A percentile compares a stretch with the other conserved stretches of the same genome.
Evolutionary conservation across 2,888 invertebrate genomes (phyloP).

Genomic region (Penaeus monodon): DNA sequence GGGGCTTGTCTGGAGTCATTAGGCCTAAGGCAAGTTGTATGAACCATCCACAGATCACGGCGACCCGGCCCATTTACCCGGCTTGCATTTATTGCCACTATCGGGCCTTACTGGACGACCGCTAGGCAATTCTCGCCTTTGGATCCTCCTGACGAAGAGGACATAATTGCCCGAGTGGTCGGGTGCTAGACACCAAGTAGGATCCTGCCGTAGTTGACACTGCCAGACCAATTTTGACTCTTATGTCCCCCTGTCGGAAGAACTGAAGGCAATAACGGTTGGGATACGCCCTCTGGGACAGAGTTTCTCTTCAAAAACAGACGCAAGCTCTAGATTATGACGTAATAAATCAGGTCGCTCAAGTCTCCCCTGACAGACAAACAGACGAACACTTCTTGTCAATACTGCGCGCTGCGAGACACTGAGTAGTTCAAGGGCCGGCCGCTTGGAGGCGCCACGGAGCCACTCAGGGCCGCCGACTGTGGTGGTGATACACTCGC

Average conservation of each 20-base stretch:
- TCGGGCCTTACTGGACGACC: constrained; percentile 45
- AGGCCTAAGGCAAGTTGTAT: constrained; percentile 60
- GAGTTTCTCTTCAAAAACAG: constrained; percentile 65
- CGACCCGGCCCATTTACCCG: constrained; percentile 62
- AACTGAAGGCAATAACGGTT: constrained; percentile 56
- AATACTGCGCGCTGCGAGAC: constrained; percentile 61
- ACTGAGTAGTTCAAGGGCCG: constrained; percentile 56
- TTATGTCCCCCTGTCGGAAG: constrained; percentile 49
- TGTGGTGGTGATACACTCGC: background rate
- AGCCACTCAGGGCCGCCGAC: constrained; percentile 42
- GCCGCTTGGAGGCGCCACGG: constrained; percentile 57
- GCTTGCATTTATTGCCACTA: constrained; percentile 64
- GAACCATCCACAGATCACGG: constrained; percentile 63
- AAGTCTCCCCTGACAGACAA: constrained; percentile 64
- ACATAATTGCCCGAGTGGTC: constrained; percentile 55
- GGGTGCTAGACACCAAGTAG: constrained; percentile 61
- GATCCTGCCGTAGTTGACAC: constrained; percentile 60
- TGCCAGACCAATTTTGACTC: constrained; percentile 56
- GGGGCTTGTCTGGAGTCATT: constrained; percentile 56
- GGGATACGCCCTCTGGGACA: constrained; percentile 59
- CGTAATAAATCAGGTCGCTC: constrained; percentile 65
- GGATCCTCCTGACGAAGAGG: constrained; percentile 49
- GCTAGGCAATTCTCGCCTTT: constrained; percentile 61
- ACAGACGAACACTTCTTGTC: constrained; percentile 64
- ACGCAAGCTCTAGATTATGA: constrained; percentile 65